Conservation (phyloP, 2,113 vertebrate genomes). For the Varanus komodoensis region DNA sequence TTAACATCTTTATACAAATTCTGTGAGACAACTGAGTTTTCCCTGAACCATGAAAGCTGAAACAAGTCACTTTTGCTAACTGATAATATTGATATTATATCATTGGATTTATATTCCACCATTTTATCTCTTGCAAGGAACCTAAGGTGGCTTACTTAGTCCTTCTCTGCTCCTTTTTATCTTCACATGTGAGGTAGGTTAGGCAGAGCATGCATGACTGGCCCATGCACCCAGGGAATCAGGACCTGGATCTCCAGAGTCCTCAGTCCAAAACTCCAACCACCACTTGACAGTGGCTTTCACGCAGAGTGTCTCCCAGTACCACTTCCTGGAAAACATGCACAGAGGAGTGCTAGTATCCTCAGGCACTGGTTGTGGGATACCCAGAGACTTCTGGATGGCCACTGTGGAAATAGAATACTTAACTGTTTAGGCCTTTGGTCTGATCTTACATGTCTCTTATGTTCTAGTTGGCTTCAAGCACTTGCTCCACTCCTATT, state of each 20-base stretch:
- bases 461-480: neutral
- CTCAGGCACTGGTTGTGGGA: neutral
- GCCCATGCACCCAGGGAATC: too few species aligned
- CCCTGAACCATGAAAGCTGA: neutral
- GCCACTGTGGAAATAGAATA: neutral
- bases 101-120: too few species aligned
- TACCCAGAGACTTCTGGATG: neutral
- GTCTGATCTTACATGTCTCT: too few species aligned
- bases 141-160: too few species aligned
- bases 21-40: neutral
- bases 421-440: neutral
- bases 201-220: too few species aligned
- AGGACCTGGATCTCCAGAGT: too few species aligned
- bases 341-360: neutral
- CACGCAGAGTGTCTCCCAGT: neutral
- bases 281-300: too few species aligned
- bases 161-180: too few species aligned
- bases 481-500: neutral
- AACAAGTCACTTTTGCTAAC: neutral
- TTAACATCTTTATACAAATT: neutral
- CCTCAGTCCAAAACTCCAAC: too few species aligned
- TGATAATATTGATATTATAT: neutral
- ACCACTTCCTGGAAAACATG: neutral
- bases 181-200: too few species aligned
- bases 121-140: too few species aligned